Base-by-base conservation (phyloP, 2,888 invertebrate species). In the Tortrix viridana region DNA sequence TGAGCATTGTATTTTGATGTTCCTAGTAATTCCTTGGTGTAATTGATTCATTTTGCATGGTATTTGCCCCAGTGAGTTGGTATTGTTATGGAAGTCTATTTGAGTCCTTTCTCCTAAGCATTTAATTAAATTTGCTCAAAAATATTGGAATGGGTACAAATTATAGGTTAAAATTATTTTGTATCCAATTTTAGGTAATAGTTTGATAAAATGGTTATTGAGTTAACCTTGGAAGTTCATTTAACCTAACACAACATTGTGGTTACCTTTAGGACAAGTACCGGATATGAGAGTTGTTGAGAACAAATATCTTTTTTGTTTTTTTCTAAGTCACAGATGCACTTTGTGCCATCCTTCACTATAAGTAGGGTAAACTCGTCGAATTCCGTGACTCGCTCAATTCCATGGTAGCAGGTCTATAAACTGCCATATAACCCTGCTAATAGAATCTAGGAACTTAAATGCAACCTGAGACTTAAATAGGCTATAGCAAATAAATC, bases 291-390 rank as follows among this genome's bases (percentile, higher is more conserved):
- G 74, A 46, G 78, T 80, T 74, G 71, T 80, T 78, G 68, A 75
- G 81, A 84, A 85, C 82, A 86, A 85, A 79, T 79, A 74, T n/a
- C 55, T 75, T 79, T 79, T 79, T 78, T 79, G 75, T 84, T 77
- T 79, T 74, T 41, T 69, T 80, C 82, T 86, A 85, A 86, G 86
- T 88, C 85, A 85, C 87, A 82, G 73, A 75, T 74, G 79, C 56
- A 57, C 56, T 46, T 62, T 52, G 32, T 37, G 52, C 38, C 37
- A 20, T 20, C 58, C 43, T 58, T 47, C 63, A 48, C 52, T 58
- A 7, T 44, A 14, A 7, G 12, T 38, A 7, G 4, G 26, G 6
- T 26, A n/a, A n/a, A n/a, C n/a, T n/a, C n/a, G n/a, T n/a, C n/a
- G n/a, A n/a, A n/a, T n/a, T n/a, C n/a, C n/a, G n/a, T n/a, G n/a